A percentile compares a stretch with the other conserved stretches of the same genome.
These are phyloP conservation scores for Triops cancriformis DNA, from an alignment of 1,140 invertebrate species.

Conservation along the genomic window DNA sequence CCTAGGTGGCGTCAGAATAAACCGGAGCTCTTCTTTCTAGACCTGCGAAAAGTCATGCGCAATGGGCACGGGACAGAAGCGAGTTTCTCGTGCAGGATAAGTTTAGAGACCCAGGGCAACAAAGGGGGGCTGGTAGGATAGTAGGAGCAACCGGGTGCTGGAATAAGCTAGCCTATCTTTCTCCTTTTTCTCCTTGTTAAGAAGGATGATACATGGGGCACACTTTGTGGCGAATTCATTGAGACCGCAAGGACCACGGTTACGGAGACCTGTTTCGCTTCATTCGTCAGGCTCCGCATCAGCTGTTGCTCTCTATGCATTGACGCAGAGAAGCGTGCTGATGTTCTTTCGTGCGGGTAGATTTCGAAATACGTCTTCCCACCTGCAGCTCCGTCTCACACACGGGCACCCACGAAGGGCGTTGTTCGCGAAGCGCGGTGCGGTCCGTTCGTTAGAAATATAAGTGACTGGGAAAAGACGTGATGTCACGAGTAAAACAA, in stretches of 20 bases:
- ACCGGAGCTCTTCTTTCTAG: neutral
- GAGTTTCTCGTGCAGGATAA: neutral
- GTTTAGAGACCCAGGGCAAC: neutral
- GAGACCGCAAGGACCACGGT: neutral
- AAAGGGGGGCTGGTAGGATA: neutral
- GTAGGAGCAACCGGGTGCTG: neutral
- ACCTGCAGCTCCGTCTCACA: neutral
- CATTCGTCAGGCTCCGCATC: slow-evolving; percentile 4
- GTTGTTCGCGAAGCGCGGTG: neutral
- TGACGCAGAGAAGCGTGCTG: neutral
- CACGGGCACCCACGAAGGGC: neutral
- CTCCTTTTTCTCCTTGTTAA: neutral
- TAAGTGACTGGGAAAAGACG: neutral
- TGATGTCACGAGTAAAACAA: neutral
- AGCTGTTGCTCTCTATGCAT: neutral
- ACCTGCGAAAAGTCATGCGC: neutral
- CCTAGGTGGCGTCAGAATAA: neutral
- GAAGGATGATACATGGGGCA: neutral
- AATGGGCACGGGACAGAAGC: neutral
- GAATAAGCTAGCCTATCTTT: neutral
- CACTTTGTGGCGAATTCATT: slow-evolving; percentile 5
- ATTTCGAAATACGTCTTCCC: neutral
- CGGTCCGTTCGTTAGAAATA: neutral
- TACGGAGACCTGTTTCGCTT: neutral
- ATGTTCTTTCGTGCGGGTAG: neutral